These are phyloP conservation scores for Pyrgilauda ruficollis DNA, from an alignment of 2,113 vertebrate genomes.

Conservation along the genomic window DNA sequence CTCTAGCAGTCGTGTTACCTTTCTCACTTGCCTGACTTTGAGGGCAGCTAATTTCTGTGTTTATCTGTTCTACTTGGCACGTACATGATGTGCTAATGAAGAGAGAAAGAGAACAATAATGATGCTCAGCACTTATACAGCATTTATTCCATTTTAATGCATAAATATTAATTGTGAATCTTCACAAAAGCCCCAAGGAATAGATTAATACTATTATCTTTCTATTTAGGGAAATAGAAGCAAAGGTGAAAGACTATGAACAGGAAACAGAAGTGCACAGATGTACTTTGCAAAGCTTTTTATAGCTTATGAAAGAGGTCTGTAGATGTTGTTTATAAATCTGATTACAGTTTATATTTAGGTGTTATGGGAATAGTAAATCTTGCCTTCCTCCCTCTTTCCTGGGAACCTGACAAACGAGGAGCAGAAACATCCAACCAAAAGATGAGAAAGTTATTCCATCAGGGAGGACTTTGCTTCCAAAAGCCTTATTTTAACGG, in stretches of 20 bases:
- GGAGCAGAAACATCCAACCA: not conserved
- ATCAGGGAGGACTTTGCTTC: not conserved
- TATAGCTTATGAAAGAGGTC: not conserved
- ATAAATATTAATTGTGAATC: conserved; percentile 24
- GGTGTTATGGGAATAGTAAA: not conserved
- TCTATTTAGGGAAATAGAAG: conserved; percentile 6
- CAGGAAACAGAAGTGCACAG: not conserved
- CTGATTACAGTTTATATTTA: not conserved
- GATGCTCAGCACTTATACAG: not conserved
- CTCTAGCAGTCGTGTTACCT: not conserved
- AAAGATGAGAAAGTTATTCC: not conserved
- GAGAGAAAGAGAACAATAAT: conserved; percentile 11
- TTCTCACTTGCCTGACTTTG: not conserved
- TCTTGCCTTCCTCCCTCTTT: not conserved
- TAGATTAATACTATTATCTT: conserved; percentile 21
- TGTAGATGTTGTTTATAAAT: not conserved
- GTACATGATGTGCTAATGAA: conserved; percentile 27
- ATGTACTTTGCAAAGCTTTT: not conserved
- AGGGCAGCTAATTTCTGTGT: conserved; percentile 28
- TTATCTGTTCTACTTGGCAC: not conserved
- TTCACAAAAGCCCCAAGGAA: conserved; percentile 1
- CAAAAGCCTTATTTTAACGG: not conserved
- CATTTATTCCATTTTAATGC: conserved; percentile 12
- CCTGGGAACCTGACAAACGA: not conserved
- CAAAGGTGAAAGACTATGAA: not conserved